Percentiles rank a stretch among this genome's conserved stretches.
Conservation (phyloP, 2,797 vertebrate genomes). For the Orientallactaga sibirica region DNA sequence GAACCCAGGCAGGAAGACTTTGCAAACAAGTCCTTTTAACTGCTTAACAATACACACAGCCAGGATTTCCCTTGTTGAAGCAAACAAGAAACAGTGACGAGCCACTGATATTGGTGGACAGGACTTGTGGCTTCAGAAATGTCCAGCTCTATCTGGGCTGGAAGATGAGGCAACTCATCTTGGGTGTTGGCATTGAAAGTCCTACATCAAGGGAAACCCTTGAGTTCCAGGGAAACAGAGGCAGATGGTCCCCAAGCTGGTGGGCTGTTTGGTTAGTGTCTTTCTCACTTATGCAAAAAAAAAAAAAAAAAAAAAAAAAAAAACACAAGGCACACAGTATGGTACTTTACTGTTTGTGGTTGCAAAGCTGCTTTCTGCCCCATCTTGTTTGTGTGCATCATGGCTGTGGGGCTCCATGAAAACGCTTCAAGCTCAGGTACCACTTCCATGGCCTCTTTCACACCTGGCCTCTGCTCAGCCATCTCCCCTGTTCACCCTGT, state of each 20-base stretch:
- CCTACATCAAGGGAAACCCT: background rate
- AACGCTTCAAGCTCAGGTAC: background rate
- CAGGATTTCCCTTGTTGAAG: background rate
- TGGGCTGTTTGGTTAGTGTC: background rate
- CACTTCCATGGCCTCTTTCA: background rate
- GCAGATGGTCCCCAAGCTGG: background rate
- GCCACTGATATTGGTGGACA: background rate
- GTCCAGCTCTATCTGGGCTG: background rate
- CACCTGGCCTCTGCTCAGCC: background rate
- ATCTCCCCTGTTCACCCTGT: background rate
- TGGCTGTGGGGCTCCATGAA: background rate
- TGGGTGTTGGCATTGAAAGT: background rate
- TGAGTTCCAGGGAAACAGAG: background rate
- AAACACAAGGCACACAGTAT: background rate
- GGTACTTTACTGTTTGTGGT: background rate
- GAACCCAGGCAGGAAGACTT: no score
- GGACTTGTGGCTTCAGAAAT: background rate
- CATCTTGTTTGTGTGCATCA: background rate
- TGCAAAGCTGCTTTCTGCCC: background rate
- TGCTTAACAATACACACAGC: no score
- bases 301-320: no score
- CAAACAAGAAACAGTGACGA: background rate
- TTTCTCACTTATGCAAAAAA: background rate
- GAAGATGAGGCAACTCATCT: background rate
- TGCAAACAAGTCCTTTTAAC: no score